Evolutionary conservation across 1,140 invertebrate genomes (phyloP).

Genomic region (Drosophila malerkotliana): DNA sequence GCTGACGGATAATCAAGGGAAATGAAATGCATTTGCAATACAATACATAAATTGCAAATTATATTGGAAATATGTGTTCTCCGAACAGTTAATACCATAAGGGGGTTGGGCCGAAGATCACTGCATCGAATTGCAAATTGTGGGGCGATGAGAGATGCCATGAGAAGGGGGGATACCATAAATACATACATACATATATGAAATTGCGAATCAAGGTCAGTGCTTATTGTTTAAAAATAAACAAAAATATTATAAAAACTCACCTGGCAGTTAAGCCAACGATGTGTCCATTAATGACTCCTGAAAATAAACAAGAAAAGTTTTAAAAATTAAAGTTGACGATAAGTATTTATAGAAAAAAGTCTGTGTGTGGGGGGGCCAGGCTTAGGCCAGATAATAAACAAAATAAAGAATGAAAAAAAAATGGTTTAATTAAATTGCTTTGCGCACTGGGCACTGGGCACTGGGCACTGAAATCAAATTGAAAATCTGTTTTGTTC

Average conservation of each 20-base stretch:
- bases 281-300: conserved; percentile 73
- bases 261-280: conserved; percentile 14
- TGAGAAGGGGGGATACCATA: no score
- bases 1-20: conserved; percentile 25
- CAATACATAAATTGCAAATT: conserved; percentile 65
- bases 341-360: no score
- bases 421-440: conserved; percentile 74
- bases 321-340: not conserved
- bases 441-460: conserved; percentile 31
- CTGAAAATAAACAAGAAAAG: conserved; percentile 41
- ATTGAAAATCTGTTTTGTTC: conserved; percentile 80
- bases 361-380: not conserved
- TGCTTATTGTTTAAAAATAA: conserved; percentile 11
- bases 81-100: conserved; percentile 14
- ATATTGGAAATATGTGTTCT: conserved; percentile 37
- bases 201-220: conserved; percentile 9
- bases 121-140: conserved; percentile 68
- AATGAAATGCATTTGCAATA: conserved; percentile 46
- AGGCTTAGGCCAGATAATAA: no score
- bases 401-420: not conserved
- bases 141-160: not conserved
- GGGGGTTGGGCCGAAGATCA: conserved; percentile 28
- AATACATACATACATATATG: no score
- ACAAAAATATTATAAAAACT: no score
- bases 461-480: conserved; percentile 65